Evolutionary conservation across 2,888 invertebrate species (phyloP), one percentile per base, ranked within the genome.

Genomic region (Nemurella pictetii): DNA sequence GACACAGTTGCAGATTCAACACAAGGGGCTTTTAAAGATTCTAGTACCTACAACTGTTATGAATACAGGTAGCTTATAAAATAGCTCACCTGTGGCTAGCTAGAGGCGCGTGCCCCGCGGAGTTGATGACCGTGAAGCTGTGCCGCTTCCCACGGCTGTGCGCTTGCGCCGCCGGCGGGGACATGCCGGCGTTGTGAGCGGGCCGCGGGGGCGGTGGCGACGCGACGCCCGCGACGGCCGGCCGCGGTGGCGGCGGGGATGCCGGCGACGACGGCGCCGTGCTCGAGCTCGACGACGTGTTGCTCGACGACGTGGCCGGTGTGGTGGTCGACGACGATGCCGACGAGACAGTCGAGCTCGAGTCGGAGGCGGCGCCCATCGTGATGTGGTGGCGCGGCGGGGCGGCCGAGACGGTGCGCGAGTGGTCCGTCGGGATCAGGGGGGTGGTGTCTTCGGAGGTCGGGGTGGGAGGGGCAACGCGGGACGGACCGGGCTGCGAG

Each of bases 181-280:
- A 84, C 74, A 85, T 83, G 27, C 80, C 73, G 28, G 80, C 36
- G n/a, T 72, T 73, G 35, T 83, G 85, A 25, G 82, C 77, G 25
- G 84, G 80, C 32, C 83, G 36, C 12, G 83, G 84, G n/a, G 86
- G 85, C 7, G 87, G 86, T 20, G 86, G 75, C 25, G 77, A 73
- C n/a, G 74, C 36, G 28, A 80, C 32, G 72, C 84, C 88, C 88
- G 85, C 89, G 89, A 80, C 89, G 89, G 27, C 27, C 3, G 86
- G 88, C 88, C 85, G 87, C 87, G 86, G 87, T 84, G 90, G 89
- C 74, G 91, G 93, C 0, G 94, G 94, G 0, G 94, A 94, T 80
- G 94, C 93, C 0, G 96, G 96, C 84, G 95, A 93, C 87, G 95
- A 95, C 0, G 95, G 95, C 35, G 95, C 94, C 5, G 94, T 94